Evolutionary conservation across 1,140 invertebrate species (phyloP).

Genomic region (Nephotettix cincticeps): DNA sequence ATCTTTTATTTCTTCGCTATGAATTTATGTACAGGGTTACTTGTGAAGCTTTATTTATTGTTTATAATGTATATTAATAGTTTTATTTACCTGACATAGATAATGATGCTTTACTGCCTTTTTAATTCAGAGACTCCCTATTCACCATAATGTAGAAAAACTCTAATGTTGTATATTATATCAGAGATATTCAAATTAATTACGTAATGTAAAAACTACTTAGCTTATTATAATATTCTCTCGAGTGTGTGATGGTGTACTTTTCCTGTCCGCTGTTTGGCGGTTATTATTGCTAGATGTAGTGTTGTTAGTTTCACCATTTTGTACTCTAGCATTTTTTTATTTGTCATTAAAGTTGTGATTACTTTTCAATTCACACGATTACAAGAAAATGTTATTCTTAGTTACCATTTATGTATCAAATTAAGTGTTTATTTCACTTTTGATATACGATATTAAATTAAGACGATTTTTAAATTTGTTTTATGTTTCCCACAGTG

Average conservation of each 20-base stretch:
- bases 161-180: background rate
- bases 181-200: background rate
- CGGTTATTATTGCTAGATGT: background rate
- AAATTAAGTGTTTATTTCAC: background rate
- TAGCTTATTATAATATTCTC: background rate
- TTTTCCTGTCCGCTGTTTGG: background rate
- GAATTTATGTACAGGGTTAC: background rate
- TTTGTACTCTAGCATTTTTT: conserved; percentile 8
- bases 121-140: background rate
- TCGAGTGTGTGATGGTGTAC: background rate
- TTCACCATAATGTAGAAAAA: background rate
- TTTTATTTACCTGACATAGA: background rate
- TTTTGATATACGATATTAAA: background rate
- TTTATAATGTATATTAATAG: conserved; percentile 13
- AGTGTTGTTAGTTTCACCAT: conserved; percentile 2
- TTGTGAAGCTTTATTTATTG: background rate
- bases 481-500: background rate
- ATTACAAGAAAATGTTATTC: background rate
- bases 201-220: conserved; percentile 1
- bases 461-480: background rate
- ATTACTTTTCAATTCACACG: background rate
- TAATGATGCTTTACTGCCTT: background rate
- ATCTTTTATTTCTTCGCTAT: background rate
- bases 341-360: background rate
- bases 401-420: conserved; percentile 6